Conservation (phyloP, 1,140 invertebrate species). For the Medauroidea extradentata region DNA sequence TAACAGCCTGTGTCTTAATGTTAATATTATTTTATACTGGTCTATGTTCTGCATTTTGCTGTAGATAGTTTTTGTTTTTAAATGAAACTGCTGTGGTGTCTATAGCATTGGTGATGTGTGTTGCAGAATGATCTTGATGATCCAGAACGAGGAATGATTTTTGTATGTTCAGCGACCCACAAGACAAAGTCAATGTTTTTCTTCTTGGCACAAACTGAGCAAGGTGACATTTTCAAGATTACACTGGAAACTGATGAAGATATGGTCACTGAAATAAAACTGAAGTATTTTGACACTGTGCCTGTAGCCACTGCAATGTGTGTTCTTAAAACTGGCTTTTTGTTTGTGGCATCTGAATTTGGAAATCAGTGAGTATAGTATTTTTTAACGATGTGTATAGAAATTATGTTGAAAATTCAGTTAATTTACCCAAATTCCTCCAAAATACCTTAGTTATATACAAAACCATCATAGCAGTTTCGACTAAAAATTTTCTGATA, state of each 20-base stretch:
- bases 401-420: too few relatives aligned
- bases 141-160: slow-evolving; percentile 98
- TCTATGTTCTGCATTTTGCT: too few relatives aligned
- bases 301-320: slow-evolving; percentile 95
- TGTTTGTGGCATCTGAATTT: slow-evolving; percentile 99
- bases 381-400: too few relatives aligned
- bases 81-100: too few relatives aligned
- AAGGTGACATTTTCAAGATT: slow-evolving; percentile 98
- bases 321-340: slow-evolving; percentile 96
- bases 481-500: too few relatives aligned
- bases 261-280: slow-evolving; percentile 96
- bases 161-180: slow-evolving; percentile 98
- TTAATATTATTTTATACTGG: too few relatives aligned
- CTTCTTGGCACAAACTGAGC: slow-evolving; percentile 91
- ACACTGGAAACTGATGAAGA: slow-evolving; percentile 98
- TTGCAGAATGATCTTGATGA: slow-evolving; percentile 96
- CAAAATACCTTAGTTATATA: too few relatives aligned
- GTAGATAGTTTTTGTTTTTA: too few relatives aligned
- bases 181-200: slow-evolving; percentile 99
- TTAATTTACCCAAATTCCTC: too few relatives aligned
- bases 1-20: too few relatives aligned
- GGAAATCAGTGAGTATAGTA: slow-evolving; percentile 99
- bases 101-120: neutral
- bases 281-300: slow-evolving; percentile 99
- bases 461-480: too few relatives aligned